Percentiles rank a stretch among this genome's conserved stretches.
These are phyloP conservation scores for Platysternon megacephalum DNA, from an alignment of 2,113 vertebrate genomes.

Conservation along the genomic window DNA sequence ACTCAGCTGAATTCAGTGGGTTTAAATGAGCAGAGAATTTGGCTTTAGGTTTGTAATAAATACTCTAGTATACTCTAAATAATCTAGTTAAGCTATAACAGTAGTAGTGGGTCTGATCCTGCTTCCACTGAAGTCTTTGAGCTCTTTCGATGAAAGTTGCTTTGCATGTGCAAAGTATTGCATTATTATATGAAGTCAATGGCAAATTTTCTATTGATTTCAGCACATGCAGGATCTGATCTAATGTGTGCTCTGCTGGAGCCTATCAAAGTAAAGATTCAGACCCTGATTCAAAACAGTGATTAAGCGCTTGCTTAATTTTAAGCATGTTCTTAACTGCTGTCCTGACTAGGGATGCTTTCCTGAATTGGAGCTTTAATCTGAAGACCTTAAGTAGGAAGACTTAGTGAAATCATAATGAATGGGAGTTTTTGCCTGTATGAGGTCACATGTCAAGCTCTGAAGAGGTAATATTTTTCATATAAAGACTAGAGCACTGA, in stretches of 20 bases:
- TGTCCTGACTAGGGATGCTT: neutral
- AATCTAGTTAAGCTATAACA: neutral
- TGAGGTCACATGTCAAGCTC: neutral
- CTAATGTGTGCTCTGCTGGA: neutral
- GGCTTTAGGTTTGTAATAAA: neutral
- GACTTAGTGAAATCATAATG: neutral
- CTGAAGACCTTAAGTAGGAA: neutral
- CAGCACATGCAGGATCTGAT: neutral
- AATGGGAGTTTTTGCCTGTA: neutral
- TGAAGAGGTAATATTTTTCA: neutral
- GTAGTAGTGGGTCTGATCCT: neutral
- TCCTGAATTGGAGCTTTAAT: neutral
- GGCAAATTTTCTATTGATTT: neutral
- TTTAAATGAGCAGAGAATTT: neutral
- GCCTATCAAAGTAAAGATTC: neutral
- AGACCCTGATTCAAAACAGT: neutral
- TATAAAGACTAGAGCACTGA: neutral
- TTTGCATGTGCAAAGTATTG: neutral
- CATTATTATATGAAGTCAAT: neutral
- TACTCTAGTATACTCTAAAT: neutral
- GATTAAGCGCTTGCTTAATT: neutral
- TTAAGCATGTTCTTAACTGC: neutral
- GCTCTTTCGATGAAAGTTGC: neutral
- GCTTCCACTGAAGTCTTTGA: neutral
- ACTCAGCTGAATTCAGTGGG: neutral